Base-by-base conservation (phyloP, 2,888 invertebrate genomes). In the Stenolophus ochropezus region DNA sequence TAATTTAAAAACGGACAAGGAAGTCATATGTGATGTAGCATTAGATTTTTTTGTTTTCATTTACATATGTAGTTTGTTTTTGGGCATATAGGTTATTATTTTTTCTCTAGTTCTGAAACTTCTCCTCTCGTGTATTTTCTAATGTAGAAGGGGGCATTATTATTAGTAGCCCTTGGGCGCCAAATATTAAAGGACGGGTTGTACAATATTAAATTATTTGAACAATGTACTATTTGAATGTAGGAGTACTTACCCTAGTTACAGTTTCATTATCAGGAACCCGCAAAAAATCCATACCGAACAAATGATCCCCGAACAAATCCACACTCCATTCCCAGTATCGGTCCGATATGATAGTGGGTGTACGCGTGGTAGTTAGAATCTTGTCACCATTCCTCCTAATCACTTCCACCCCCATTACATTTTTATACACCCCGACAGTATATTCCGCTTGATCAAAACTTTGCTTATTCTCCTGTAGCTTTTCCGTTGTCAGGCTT, bases 281-380 rank as follows among this genome's bases (percentile, higher is more conserved):
- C 11, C 90, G 89, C 78, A 91, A 88, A 84, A 91, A 90, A 18
- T 92, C 92, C 1, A 93, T 87, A 0, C 93, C 93, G 82, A 91
- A 93, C 85, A 93, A 88, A 0, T 89, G 87, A 78, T 90, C 90
- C 18, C 91, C 88, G 0, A 91, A 91, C 27, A 93, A 84, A 83
- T 89, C 90, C 16, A 93, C 89, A 0, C 91, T 89, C 85, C 92
- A 90, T 86, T 93, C 93, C 92, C 93, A 93, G 84, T 92, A 93
- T 56, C 90, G 88, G 20, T 91, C 87, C 0, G 93, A 91, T 1
- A 92, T 91, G 82, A 93, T 92, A 0, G 93, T 83, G 0, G 93
- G 93, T 0, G 93, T 93, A 83, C 90, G 88, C 0, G 90, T 86
- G 0, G 92, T 93, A 27, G 90, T 91, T 18, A 93, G 89, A 79